phyloP scores from a whole-genome alignment of 2,113 vertebrate species.

The Pristiophorus japonicus region DNA sequence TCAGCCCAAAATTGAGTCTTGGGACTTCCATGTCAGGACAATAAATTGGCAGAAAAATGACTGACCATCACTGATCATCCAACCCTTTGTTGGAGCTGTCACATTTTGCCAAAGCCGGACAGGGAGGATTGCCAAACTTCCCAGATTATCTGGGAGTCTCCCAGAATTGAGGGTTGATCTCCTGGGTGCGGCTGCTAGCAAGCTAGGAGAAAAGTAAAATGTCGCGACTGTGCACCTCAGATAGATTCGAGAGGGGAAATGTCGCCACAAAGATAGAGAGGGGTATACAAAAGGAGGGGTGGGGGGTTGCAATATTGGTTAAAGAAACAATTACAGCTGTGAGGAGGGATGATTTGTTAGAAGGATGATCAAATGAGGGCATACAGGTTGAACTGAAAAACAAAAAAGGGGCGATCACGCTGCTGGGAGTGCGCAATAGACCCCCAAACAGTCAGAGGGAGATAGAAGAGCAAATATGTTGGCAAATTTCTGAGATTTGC shows the following conservation, averaged over 20 bases:
- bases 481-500: no score
- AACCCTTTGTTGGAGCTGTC: neutral
- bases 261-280: neutral
- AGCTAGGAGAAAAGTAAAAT: neutral
- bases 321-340: no score
- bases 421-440: no score
- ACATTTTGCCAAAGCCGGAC: neutral
- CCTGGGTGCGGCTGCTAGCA: neutral
- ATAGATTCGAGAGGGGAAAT: neutral
- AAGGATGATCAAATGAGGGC: no score
- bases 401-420: no score
- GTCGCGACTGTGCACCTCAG: neutral
- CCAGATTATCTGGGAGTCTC: neutral
- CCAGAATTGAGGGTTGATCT: neutral
- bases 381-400: no score
- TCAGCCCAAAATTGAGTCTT: neutral
- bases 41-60: neutral
- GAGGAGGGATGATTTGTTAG: no score
- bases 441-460: no score
- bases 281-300: no score
- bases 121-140: neutral
- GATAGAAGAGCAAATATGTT: no score
- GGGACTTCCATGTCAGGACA: neutral
- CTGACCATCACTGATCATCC: neutral
- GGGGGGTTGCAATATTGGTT: no score